Evolutionary conservation across 2,113 vertebrate genomes (phyloP).

Genomic region (Petromus typicus): DNA sequence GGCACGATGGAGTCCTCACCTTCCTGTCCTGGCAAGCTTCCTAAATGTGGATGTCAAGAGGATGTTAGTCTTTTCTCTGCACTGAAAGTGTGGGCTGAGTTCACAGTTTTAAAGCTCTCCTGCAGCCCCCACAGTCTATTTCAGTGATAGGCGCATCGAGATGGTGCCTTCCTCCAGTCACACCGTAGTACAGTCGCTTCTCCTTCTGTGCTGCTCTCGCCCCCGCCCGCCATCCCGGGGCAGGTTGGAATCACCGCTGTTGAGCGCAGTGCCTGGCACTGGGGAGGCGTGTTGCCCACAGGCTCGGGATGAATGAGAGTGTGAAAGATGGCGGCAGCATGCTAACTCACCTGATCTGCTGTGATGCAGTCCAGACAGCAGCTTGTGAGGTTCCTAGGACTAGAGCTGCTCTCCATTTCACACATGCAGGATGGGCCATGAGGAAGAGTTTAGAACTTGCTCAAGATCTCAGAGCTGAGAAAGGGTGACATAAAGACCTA

Average conservation of each 20-base stretch:
- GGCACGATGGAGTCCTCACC: constrained; percentile 7
- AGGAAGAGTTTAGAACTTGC: background rate
- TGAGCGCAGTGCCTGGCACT: background rate
- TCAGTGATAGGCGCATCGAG: background rate
- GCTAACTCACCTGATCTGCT: background rate
- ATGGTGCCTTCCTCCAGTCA: background rate
- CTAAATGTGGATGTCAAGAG: constrained; percentile 19
- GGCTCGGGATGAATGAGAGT: background rate
- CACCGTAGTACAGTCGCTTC: background rate
- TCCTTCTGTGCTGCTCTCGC: background rate
- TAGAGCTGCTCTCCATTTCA: background rate
- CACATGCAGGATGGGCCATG: background rate
- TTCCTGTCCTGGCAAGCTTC: constrained; percentile 46
- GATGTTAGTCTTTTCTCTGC: constrained; percentile 53
- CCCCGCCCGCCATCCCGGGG: background rate
- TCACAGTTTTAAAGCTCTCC: constrained; percentile 43
- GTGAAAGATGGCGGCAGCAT: accelerated
- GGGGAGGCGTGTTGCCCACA: background rate
- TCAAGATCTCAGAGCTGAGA: background rate
- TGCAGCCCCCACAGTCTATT: constrained; percentile 36
- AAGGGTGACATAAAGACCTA: background rate
- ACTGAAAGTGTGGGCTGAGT: background rate
- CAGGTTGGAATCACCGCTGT: background rate
- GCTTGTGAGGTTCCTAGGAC: too few species aligned
- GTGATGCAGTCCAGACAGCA: background rate